Percentiles rank a stretch among this genome's conserved stretches.
These are phyloP conservation scores for human (Homo sapiens) DNA, from an alignment of 2,113 vertebrate species.

Conservation along the genomic window DNA sequence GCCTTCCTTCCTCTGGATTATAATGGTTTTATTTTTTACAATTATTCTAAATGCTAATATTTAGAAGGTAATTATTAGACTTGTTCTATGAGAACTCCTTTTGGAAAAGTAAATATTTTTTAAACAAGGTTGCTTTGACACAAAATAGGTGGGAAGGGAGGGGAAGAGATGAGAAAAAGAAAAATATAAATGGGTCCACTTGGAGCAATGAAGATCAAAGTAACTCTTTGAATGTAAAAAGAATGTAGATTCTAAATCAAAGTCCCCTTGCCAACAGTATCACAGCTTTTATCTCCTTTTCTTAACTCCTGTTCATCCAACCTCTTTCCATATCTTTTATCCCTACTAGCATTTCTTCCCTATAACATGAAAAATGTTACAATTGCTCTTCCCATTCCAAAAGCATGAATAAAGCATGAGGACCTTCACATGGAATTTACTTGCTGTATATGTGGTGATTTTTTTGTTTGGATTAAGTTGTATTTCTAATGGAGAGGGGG, in stretches of 20 bases:
- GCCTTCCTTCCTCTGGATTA: neutral
- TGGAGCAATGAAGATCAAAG: neutral
- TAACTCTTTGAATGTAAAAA: neutral
- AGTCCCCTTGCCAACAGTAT: neutral
- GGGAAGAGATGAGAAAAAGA: neutral
- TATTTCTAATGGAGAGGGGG: neutral
- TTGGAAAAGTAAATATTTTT: neutral
- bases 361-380: neutral
- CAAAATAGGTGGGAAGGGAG: neutral
- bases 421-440: neutral
- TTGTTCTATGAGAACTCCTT: neutral
- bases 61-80: neutral
- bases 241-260: neutral
- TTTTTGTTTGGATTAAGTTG: neutral
- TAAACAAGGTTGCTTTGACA: slow-evolving; percentile 19
- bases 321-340: neutral
- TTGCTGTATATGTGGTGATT: neutral
- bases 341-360: neutral
- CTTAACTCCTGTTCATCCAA: neutral
- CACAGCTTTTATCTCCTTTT: neutral
- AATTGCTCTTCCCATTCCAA: neutral
- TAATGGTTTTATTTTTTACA: neutral
- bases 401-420: neutral
- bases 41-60: neutral
- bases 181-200: neutral